Base-by-base conservation (phyloP, 2,888 invertebrate species). In the Ichneumoninae sp. region DNA sequence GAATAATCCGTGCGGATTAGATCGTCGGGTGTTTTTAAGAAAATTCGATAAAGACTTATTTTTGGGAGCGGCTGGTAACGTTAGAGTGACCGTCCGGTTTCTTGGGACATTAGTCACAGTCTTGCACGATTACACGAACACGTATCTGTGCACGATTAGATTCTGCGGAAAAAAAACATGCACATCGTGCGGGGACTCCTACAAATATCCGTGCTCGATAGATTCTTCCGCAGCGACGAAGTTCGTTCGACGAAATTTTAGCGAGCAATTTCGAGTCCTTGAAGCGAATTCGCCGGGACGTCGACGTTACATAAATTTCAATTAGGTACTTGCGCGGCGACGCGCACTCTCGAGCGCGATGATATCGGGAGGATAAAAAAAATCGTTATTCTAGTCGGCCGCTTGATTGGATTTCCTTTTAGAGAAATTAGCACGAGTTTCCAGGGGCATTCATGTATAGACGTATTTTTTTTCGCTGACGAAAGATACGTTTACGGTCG, bases 241-340 rank as follows among this genome's bases (percentile, higher is more conserved):
- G 69, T 74, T 36, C 19, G 30, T 36, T 66, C 19, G 70, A 30
- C 71, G 60, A 77, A 79, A 71, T 26, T 74, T 72, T 26, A 81
- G 26, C 77, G 65, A 66, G 62, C 57, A 75, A 75, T 80, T 76
- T 54, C 52, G 66, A 78, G 84, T 80, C 82, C 82, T 84, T 81
- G 84, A 84, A 52, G 60, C 80, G 74, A 78, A 83, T 86, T 86
- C 79, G 65, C 60, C 62, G 57, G 75, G 54, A 47, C 60, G 69
- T 76, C 72, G 62, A 75, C 54, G 85, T 85, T 85, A 86, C 79
- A 83, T 86, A 86, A 86, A 85, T 83, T 77, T 77, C 72, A 86
- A 86, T 85, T 79, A 82, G 26, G 47, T 65, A 52, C 65, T 75
- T 71, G 22, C 50, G 66, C 82, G 77, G 65, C 62, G 30, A 30